A percentile compares a stretch with the other conserved stretches of the same genome.
These are phyloP conservation scores for Drosophila mimetica DNA, from an alignment of 2,888 invertebrate species.

Conservation along the genomic window DNA sequence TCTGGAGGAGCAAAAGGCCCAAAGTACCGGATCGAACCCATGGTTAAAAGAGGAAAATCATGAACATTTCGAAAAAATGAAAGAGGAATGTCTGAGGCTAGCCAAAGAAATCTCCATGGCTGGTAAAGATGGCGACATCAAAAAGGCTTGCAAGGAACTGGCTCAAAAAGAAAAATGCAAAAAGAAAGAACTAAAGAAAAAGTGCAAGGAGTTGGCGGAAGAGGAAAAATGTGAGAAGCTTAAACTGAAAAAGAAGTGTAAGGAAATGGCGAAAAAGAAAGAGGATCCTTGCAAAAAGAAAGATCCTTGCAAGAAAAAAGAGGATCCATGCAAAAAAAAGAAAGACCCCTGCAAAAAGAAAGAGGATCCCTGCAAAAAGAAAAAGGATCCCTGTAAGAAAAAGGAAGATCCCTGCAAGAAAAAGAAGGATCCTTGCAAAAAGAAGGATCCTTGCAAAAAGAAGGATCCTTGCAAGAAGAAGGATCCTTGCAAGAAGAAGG, in stretches of 20 bases:
- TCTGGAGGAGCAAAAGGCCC: background rate
- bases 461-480: background rate
- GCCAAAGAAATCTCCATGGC: background rate
- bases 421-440: background rate
- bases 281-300: background rate
- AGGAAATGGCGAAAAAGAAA: background rate
- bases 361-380: background rate
- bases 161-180: background rate
- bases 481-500: background rate
- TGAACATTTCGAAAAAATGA: background rate
- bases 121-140: background rate
- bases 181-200: background rate
- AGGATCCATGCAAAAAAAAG: background rate
- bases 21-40: background rate
- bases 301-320: background rate
- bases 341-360: background rate
- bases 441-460: background rate
- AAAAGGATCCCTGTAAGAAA: background rate
- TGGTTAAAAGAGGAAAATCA: constrained; percentile 6
- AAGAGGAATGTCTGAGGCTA: background rate
- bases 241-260: constrained; percentile 1
- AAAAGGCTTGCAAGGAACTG: constrained; percentile 5
- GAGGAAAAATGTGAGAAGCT: constrained; percentile 1
- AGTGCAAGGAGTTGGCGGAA: background rate
- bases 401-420: background rate